Evolutionary conservation across 1,140 invertebrate species (phyloP).

Genomic region (Listronotus oregonensis): DNA sequence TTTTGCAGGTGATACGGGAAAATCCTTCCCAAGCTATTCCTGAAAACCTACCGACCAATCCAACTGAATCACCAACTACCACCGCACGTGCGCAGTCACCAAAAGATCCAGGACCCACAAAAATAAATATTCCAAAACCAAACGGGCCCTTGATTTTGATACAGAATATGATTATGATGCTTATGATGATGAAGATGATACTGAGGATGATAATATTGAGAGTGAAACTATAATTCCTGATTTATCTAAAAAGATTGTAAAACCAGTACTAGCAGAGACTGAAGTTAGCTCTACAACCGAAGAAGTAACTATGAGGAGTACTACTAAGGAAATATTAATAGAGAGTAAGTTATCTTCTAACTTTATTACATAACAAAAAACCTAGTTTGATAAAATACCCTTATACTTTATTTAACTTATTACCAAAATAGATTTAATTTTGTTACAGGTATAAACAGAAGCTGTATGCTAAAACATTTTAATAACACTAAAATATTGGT

Average conservation of each 20-base stretch:
- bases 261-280: neutral
- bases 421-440: no score
- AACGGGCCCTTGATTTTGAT: conserved; percentile 36
- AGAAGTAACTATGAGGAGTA: neutral
- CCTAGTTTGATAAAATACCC: neutral
- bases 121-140: conserved; percentile 30
- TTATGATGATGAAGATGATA: conserved; percentile 47
- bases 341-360: conserved; percentile 4
- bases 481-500: no score
- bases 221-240: conserved; percentile 50
- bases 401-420: conserved; percentile 5
- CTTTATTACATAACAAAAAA: neutral
- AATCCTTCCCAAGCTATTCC: neutral
- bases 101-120: conserved; percentile 37
- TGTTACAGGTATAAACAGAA: no score
- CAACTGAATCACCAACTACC: conserved; percentile 41
- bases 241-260: conserved; percentile 13
- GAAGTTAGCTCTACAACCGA: conserved; percentile 15
- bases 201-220: conserved; percentile 47
- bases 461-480: no score
- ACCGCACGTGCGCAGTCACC: conserved; percentile 5
- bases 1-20: neutral
- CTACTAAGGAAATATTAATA: neutral
- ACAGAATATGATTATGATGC: conserved; percentile 43
- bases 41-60: neutral